Evolutionary conservation across 2,888 invertebrate species (phyloP), one percentile per base, ranked within the genome.

Genomic region (Zaprionus obscuricornis): DNA sequence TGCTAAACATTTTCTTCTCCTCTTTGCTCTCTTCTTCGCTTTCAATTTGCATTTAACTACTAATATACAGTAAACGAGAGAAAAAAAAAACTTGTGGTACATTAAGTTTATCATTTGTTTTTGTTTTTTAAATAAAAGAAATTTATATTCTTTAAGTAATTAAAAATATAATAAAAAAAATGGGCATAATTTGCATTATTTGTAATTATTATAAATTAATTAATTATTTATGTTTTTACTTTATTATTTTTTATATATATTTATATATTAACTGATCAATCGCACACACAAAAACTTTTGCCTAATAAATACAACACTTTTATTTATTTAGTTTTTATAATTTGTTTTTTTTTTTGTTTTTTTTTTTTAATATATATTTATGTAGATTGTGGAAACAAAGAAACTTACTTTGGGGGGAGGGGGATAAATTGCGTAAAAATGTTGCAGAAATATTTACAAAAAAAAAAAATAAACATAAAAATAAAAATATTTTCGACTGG

Each of bases 41-140:
- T n/a, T n/a, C n/a, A n/a, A n/a, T 26, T 47, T 65, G 51, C 52
- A 59, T 74, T 74, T 74, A 74, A 47, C 68, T 77, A 70, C 59
- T 60, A 70, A 75, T 59, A 36, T 76, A 79, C 57, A 72, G 58
- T 68, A 73, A 67, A 59, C 58, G 59, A 60, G 56, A 58, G 59
- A 60, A 58, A 66, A 64, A 54, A 70, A 55, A 63, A 49, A 55
- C 27, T 34, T 51, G 36, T 50, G 37, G 36, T 54, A 18, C n/a
- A n/a, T n/a, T 67, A 56, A 62, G 49, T 60, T 66, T 67, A 60
- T 56, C n/a, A n/a, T n/a, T n/a, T n/a, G n/a, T n/a, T n/a, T n/a
- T n/a, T n/a, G n/a, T n/a, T n/a, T n/a, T n/a, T 59, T 40, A 60
- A 66, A 79, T 75, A 69, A 54, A 58, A 66, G 45, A 58, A 57